These are phyloP conservation scores for Mesaphorura yosii DNA, from an alignment of 1,140 invertebrate species.

Conservation along the genomic window DNA sequence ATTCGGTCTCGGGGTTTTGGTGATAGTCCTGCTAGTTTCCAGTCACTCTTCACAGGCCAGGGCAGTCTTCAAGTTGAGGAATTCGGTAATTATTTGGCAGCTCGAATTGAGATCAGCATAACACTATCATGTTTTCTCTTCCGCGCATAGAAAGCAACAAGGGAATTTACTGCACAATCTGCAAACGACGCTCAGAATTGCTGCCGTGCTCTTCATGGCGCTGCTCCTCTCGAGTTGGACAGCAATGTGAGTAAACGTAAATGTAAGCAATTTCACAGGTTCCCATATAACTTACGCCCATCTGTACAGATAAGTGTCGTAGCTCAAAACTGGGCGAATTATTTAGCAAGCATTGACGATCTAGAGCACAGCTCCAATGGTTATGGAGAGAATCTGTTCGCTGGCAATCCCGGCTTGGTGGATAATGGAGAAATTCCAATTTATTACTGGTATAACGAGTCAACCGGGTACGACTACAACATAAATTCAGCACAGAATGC, in stretches of 20 bases:
- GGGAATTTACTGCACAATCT: too few species aligned
- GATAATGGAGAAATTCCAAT: background rate
- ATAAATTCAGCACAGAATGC: background rate
- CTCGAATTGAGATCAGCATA: too few species aligned
- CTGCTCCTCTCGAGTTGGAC: background rate
- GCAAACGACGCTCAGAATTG: constrained; percentile 5
- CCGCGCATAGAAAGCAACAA: too few species aligned
- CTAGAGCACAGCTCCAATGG: background rate
- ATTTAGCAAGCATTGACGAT: background rate
- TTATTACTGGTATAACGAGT: constrained; percentile 2
- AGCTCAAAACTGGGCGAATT: constrained; percentile 2
- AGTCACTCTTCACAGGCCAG: too few species aligned
- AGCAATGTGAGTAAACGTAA: background rate
- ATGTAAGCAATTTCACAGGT: background rate
- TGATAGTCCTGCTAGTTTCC: too few species aligned
- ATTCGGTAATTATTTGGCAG: too few species aligned
- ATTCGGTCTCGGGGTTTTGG: too few species aligned
- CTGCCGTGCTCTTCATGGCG: background rate
- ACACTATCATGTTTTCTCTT: too few species aligned
- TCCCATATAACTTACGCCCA: background rate
- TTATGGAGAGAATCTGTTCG: constrained; percentile 6
- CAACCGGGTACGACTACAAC: background rate
- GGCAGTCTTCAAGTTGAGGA: too few species aligned
- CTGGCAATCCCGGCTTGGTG: background rate
- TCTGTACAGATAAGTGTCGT: background rate